Conservation (phyloP, 1,140 invertebrate species). For the Proctacanthus coquilletti region DNA sequence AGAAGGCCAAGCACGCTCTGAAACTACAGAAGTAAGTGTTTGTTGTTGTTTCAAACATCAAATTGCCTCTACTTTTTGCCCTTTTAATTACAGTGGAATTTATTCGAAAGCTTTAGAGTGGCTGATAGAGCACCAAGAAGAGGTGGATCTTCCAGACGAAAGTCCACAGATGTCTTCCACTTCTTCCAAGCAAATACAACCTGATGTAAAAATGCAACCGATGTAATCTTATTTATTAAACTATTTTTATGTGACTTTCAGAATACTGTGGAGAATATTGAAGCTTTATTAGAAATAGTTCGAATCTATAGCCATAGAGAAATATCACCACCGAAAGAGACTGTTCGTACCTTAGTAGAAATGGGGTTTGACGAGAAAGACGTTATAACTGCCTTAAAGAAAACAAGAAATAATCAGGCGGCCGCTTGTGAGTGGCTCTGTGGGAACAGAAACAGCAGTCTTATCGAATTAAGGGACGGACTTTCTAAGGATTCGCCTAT, state of each 20-base stretch:
- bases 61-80: background rate
- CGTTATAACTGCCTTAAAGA: constrained; percentile 18
- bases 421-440: constrained; percentile 29
- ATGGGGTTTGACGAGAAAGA: constrained; percentile 26
- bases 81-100: constrained; percentile 11
- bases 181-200: background rate
- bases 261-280: constrained; percentile 22
- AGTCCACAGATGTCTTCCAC: background rate
- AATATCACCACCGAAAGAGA: constrained; percentile 17
- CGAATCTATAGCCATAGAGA: constrained; percentile 27
- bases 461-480: constrained; percentile 23
- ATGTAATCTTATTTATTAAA: background rate
- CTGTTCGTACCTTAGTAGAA: constrained; percentile 17
- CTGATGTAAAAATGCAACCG: background rate
- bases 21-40: constrained; percentile 11
- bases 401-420: constrained; percentile 26
- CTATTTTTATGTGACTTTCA: constrained; percentile 5
- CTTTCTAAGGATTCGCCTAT: constrained; percentile 26
- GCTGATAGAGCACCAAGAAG: constrained; percentile 22
- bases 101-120: constrained; percentile 24
- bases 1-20: constrained; percentile 20
- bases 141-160: constrained; percentile 9
- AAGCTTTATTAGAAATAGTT: constrained; percentile 26
- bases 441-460: constrained; percentile 22
- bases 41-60: background rate